Percentiles rank a stretch among this genome's conserved stretches.
phyloP scores from a whole-genome alignment of 2,113 vertebrate genomes.

The Henicopernis longicauda region DNA sequence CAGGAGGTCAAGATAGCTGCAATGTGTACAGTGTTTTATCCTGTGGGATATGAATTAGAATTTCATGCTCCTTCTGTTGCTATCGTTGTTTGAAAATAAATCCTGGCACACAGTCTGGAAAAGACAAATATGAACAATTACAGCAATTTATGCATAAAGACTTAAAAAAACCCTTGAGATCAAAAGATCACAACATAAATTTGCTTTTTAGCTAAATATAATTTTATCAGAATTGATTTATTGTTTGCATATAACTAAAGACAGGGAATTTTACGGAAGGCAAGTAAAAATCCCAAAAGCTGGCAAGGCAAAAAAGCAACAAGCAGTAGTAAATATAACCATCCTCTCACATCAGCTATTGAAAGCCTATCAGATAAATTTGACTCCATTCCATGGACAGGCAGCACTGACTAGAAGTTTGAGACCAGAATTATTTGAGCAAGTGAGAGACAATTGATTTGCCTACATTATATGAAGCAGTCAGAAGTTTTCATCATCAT shows the following conservation, averaged over 20 bases:
- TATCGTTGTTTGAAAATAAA: slow-evolving; percentile 26
- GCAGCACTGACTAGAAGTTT: neutral
- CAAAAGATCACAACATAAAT: neutral
- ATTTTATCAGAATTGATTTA: neutral
- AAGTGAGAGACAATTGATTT: neutral
- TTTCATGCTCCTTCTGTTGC: slow-evolving; percentile 45
- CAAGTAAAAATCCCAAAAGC: neutral
- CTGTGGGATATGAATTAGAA: slow-evolving; percentile 9
- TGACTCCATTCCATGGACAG: neutral
- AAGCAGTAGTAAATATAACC: neutral
- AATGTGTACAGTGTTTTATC: slow-evolving; percentile 29
- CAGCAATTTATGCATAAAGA: neutral
- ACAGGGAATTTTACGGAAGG: neutral
- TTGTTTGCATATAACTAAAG: neutral
- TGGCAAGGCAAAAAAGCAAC: neutral
- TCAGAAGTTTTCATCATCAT: neutral
- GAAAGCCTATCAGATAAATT: neutral
- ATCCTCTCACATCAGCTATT: neutral
- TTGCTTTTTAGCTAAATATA: neutral
- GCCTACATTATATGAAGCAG: neutral
- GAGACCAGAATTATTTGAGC: neutral
- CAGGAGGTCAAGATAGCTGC: slow-evolving; percentile 31
- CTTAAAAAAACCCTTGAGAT: neutral
- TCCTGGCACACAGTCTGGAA: neutral
- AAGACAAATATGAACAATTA: neutral